Evolutionary conservation across 2,113 vertebrate genomes (phyloP).

Genomic region (Bothrops jararaca): DNA sequence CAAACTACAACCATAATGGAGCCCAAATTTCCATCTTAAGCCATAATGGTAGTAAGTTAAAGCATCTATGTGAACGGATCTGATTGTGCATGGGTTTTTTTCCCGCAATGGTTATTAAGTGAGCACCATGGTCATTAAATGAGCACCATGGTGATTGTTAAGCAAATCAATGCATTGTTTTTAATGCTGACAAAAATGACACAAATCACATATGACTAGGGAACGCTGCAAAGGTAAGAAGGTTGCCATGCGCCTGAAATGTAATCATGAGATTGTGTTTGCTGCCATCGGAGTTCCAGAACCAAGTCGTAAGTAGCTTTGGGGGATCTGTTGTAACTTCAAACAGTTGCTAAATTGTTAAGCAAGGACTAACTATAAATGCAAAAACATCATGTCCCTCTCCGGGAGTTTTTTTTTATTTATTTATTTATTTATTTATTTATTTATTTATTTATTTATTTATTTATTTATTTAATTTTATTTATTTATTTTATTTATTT

Average conservation of each 20-base stretch:
- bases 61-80: not conserved
- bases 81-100: no score
- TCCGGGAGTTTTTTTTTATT: no score
- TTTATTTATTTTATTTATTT: no score
- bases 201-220: not conserved
- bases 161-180: not conserved
- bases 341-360: not conserved
- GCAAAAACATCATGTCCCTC: not conserved
- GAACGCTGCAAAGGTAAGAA: not conserved
- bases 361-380: not conserved
- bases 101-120: not conserved
- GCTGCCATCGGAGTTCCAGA: not conserved
- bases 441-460: no score
- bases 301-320: not conserved
- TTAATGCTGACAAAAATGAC: not conserved
- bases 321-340: not conserved
- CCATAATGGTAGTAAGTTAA: not conserved
- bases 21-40: not conserved
- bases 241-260: not conserved
- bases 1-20: not conserved
- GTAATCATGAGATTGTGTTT: not conserved
- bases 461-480: no score
- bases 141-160: not conserved
- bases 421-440: no score
- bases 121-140: not conserved